Conservation (phyloP, 2,113 vertebrate species). For the Plectropomus leopardus region DNA sequence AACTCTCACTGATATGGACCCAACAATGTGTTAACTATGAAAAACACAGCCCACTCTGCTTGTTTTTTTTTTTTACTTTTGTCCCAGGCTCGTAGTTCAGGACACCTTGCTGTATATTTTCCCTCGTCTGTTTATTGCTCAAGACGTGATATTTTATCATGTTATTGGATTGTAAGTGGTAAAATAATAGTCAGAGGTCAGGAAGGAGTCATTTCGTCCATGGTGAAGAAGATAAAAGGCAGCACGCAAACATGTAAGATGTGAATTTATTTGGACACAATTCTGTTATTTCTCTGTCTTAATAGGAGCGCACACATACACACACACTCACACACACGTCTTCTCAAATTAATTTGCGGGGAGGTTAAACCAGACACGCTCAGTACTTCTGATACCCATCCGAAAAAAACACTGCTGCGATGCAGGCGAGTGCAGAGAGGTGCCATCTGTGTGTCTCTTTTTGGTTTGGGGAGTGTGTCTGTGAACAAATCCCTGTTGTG, state of each 20-base stretch:
- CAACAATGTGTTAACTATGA: neutral
- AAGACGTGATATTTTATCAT: too few relatives aligned
- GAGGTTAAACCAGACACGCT: constrained; percentile 17
- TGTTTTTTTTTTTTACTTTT: neutral
- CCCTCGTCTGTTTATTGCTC: neutral
- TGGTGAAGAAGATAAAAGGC: neutral
- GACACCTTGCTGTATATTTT: neutral
- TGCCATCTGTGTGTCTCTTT: constrained; percentile 77
- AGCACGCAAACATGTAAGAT: neutral
- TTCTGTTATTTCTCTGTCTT: constrained; percentile 6
- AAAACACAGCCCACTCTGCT: neutral
- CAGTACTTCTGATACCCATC: constrained; percentile 42
- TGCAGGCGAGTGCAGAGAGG: constrained; percentile 39
- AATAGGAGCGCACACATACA: neutral
- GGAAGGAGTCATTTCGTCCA: neutral
- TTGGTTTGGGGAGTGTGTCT: constrained; percentile 56
- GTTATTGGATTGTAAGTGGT: neutral
- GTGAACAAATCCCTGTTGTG: constrained; percentile 69
- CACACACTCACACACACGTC: neutral
- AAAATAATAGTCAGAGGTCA: neutral
- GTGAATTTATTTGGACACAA: neutral
- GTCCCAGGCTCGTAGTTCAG: neutral
- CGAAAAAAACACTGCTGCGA: constrained; percentile 49
- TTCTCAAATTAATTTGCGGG: neutral
- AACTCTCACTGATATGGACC: neutral